Evolutionary conservation across 2,797 vertebrate genomes (phyloP).

Genomic region (Sandelia bainsii): DNA sequence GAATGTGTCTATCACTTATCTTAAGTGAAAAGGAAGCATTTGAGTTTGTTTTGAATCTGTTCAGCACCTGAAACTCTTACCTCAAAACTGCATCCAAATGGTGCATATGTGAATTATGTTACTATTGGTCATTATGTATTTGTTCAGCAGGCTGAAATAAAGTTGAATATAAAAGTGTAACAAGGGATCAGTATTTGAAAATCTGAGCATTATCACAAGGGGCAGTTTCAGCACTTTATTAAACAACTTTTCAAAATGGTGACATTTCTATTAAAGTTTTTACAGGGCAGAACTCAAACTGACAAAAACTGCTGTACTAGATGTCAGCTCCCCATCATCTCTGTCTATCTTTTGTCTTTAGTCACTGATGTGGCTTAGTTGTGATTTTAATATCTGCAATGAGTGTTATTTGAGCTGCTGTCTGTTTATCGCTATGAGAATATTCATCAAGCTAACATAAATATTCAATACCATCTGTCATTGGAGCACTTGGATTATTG

Average conservation of each 20-base stretch:
- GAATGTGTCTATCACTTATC: not conserved
- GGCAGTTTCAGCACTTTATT: not conserved
- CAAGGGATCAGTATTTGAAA: not conserved
- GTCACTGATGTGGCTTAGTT: conserved; percentile 23
- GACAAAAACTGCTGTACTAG: conserved; percentile 1
- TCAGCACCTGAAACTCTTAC: not conserved
- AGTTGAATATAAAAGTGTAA: not conserved
- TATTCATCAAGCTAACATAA: conserved; percentile 58
- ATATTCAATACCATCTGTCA: conserved; percentile 56
- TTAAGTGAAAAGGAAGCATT: not conserved
- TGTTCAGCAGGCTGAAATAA: not conserved
- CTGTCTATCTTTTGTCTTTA: conserved; percentile 21
- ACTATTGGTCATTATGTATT: not conserved
- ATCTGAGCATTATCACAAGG: not conserved
- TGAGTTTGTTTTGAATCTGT: not conserved
- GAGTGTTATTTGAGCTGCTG: conserved; percentile 42
- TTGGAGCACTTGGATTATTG: conserved; percentile 52
- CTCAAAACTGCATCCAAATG: not conserved
- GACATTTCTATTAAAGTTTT: not conserved
- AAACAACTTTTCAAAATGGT: not conserved
- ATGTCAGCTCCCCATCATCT: not conserved
- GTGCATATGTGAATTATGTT: not conserved
- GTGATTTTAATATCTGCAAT: conserved; percentile 47
- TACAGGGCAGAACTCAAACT: conserved; percentile 4
- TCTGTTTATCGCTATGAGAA: conserved; percentile 59